Evolutionary conservation across 1,140 invertebrate species (phyloP).

Genomic region (Lepidurus packardi): DNA sequence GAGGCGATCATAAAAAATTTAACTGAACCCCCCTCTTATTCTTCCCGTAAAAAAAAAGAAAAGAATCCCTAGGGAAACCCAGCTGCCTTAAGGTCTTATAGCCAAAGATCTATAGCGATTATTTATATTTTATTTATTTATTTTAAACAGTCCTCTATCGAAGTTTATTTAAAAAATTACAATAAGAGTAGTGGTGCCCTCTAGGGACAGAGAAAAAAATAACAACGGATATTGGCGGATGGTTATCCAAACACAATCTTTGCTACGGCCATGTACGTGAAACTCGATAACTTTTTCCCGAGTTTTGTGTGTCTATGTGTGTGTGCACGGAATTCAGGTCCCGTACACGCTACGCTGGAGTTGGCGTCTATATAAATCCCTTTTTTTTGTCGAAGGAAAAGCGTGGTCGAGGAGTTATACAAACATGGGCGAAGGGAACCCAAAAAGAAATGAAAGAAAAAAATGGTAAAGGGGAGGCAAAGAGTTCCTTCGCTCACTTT

Average conservation of each 20-base stretch:
- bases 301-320: not conserved
- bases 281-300: not conserved
- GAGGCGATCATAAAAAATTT: too few species aligned
- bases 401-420: not conserved
- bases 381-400: not conserved
- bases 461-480: not conserved
- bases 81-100: too few species aligned
- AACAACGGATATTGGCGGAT: not conserved
- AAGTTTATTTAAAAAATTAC: too few species aligned
- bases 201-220: not conserved
- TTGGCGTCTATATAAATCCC: not conserved
- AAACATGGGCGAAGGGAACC: not conserved
- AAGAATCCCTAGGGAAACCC: too few species aligned
- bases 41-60: too few species aligned
- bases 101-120: too few species aligned
- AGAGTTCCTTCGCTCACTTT: not conserved
- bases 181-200: too few species aligned
- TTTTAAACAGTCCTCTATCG: too few species aligned
- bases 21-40: too few species aligned
- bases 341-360: conserved; percentile 2
- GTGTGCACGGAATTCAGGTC: not conserved
- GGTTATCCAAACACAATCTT: conserved; percentile 11
- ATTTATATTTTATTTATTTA: too few species aligned
- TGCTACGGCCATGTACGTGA: not conserved
- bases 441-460: not conserved